phyloP scores from a whole-genome alignment of 2,797 vertebrate species.

The Aldrovandia affinis region DNA sequence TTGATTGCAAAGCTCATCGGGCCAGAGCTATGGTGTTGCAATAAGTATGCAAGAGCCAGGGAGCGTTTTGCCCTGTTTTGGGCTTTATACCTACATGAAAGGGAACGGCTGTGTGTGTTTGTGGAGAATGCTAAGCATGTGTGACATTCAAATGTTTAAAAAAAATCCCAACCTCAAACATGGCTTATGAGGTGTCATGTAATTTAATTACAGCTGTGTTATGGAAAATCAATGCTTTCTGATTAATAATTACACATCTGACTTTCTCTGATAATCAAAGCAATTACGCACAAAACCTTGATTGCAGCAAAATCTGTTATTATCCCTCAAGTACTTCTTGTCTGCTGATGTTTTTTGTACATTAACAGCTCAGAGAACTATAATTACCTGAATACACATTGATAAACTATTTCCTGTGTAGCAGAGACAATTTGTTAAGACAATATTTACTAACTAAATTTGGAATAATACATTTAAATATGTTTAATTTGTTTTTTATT shows the following conservation, averaged over 20 bases:
- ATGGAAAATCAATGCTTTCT: constrained; percentile 35
- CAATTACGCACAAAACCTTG: constrained; percentile 43
- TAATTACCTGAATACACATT: constrained; percentile 15
- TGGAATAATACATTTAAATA: too few species aligned
- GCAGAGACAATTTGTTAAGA: not conserved
- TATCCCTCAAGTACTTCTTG: constrained; percentile 31
- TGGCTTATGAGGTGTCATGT: constrained; percentile 5
- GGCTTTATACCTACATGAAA: too few species aligned
- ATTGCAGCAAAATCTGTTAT: constrained; percentile 34
- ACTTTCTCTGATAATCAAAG: constrained; percentile 47
- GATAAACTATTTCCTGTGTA: not conserved
- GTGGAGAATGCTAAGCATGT: not conserved
- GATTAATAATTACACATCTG: constrained; percentile 52
- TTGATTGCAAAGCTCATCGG: not conserved
- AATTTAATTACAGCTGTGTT: constrained; percentile 27
- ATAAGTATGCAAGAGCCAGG: not conserved
- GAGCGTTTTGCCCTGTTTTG: not conserved
- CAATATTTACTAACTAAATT: not conserved
- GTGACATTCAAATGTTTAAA: not conserved
- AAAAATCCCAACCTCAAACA: not conserved
- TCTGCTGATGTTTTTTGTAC: constrained; percentile 47
- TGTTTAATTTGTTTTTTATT: too few species aligned
- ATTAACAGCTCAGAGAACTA: constrained; percentile 25
- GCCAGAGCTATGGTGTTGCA: not conserved
- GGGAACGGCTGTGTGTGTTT: too few species aligned